These are phyloP conservation scores for Lagenorhynchus albirostris DNA, from an alignment of 2,113 vertebrate species.

Conservation along the genomic window DNA sequence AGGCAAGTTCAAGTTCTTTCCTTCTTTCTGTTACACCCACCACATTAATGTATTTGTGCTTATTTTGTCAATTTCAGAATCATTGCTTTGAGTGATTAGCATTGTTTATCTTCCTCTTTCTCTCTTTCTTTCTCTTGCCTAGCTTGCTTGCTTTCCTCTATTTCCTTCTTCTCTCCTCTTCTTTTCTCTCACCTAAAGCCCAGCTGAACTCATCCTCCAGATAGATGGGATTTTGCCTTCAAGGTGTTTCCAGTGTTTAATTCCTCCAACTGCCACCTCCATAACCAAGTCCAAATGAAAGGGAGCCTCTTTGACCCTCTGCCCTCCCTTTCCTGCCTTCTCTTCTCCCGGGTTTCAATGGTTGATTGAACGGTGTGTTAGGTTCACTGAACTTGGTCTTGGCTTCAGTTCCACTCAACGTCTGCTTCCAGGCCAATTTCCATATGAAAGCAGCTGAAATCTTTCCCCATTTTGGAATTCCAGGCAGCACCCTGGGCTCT, in stretches of 20 bases:
- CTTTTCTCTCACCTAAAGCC: slow-evolving; percentile 63
- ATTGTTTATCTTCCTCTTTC: neutral
- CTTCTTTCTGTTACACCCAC: slow-evolving; percentile 76
- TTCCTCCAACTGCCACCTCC: slow-evolving; percentile 57
- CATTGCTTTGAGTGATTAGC: slow-evolving; percentile 18
- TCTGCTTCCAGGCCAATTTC: slow-evolving; percentile 79
- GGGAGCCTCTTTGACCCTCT: slow-evolving; percentile 47
- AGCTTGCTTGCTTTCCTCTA: neutral
- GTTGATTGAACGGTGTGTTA: slow-evolving; percentile 81
- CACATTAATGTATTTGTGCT: slow-evolving; percentile 71
- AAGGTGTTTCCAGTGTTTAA: slow-evolving; percentile 65
- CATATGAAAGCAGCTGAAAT: slow-evolving; percentile 85
- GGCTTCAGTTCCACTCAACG: slow-evolving; percentile 80
- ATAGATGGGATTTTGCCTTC: slow-evolving; percentile 58
- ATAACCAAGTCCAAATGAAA: slow-evolving; percentile 80
- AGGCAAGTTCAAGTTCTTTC: slow-evolving; percentile 61
- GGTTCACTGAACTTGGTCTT: slow-evolving; percentile 87
- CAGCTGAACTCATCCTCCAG: neutral
- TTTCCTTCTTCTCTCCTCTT: slow-evolving; percentile 1
- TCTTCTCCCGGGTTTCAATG: slow-evolving; percentile 73
- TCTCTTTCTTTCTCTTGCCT: neutral
- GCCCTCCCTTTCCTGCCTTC: slow-evolving; percentile 55
- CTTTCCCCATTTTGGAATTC: slow-evolving; percentile 78
- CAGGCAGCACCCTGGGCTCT: slow-evolving; percentile 61
- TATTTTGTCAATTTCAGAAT: slow-evolving; percentile 54